phyloP scores from a whole-genome alignment of 1,140 invertebrate species.

The Subanguina moxae region DNA sequence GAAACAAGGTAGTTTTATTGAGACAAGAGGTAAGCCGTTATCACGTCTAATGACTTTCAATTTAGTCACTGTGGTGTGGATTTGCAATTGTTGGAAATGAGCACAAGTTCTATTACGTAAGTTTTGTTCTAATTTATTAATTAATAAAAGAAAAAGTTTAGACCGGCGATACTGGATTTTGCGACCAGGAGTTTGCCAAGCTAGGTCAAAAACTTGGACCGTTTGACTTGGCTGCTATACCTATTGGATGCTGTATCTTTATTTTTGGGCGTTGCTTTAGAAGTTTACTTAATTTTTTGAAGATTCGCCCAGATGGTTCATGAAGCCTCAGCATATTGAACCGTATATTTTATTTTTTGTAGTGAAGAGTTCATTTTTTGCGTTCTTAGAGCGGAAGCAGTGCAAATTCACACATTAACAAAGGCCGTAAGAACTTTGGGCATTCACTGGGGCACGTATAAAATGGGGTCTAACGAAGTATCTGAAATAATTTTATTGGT shows the following conservation, averaged over 20 bases:
- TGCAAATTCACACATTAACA: slow-evolving; percentile 63
- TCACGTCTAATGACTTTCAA: neutral
- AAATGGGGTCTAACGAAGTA: slow-evolving; percentile 16
- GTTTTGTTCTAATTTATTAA: neutral
- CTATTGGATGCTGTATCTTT: slow-evolving; percentile 43
- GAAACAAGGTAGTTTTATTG: slow-evolving; percentile 33
- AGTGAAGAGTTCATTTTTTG: no score
- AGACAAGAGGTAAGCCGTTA: slow-evolving; percentile 5
- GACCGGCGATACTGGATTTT: slow-evolving; percentile 49
- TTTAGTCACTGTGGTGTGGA: slow-evolving; percentile 40
- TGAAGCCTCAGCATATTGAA: slow-evolving; percentile 63
- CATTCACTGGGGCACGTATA: slow-evolving; percentile 61
- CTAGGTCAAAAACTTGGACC: slow-evolving; percentile 36
- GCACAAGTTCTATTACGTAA: slow-evolving; percentile 35
- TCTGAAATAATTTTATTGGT: neutral
- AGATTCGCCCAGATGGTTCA: slow-evolving; percentile 58
- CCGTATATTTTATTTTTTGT: slow-evolving; percentile 47
- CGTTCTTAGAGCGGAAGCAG: slow-evolving; percentile 57
- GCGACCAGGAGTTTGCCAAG: slow-evolving; percentile 42
- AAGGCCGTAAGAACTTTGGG: slow-evolving; percentile 48
- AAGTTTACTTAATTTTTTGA: slow-evolving; percentile 19
- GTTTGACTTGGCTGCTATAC: slow-evolving; percentile 44
- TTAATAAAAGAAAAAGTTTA: neutral
- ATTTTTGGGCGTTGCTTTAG: slow-evolving; percentile 13
- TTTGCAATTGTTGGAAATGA: slow-evolving; percentile 37